Evolutionary conservation across 2,113 vertebrate species (phyloP).

Genomic region (Craseonycteris thonglongyai): DNA sequence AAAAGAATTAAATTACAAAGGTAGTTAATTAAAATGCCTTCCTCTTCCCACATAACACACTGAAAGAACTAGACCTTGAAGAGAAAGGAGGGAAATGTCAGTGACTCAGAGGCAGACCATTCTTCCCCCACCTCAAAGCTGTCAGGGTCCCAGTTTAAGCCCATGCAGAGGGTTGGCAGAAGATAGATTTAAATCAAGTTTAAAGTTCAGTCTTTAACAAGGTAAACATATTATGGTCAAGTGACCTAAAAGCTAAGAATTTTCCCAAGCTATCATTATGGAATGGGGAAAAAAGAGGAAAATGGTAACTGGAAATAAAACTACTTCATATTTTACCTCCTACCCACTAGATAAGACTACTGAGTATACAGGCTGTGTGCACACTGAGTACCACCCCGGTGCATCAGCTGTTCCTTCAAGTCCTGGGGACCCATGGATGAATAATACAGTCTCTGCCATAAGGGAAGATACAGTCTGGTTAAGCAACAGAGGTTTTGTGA

Average conservation of each 20-base stretch:
- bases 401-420: background rate
- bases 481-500: background rate
- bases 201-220: background rate
- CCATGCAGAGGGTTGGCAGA: background rate
- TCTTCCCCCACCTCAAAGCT: background rate
- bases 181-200: background rate
- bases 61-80: background rate
- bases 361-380: background rate
- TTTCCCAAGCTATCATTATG: background rate
- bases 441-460: background rate
- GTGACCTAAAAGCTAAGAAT: background rate
- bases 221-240: background rate
- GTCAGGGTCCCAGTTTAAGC: background rate
- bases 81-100: background rate
- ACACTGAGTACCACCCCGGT: background rate
- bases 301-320: background rate
- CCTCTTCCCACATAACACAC: background rate
- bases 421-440: background rate
- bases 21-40: background rate
- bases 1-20: background rate
- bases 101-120: background rate
- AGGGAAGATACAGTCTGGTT: background rate
- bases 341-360: background rate
- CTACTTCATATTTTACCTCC: background rate
- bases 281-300: background rate